Percentiles rank a stretch among this genome's conserved stretches.
phyloP scores from a whole-genome alignment of 1,140 invertebrate genomes.

The Cepaea nemoralis region DNA sequence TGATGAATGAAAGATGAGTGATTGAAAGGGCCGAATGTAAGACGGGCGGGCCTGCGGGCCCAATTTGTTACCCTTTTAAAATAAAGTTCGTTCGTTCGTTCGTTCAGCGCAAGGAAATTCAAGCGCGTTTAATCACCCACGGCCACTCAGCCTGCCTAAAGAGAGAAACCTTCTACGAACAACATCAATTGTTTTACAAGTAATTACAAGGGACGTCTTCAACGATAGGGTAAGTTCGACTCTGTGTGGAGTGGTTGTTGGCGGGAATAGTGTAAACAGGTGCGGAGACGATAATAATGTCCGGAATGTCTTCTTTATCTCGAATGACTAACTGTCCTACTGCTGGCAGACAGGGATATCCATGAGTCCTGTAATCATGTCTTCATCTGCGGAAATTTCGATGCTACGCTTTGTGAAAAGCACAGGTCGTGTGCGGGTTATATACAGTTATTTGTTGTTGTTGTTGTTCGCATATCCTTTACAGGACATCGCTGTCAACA shows the following conservation, averaged over 20 bases:
- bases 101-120: too few species aligned
- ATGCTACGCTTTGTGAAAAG: not conserved
- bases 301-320: not conserved
- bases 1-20: too few species aligned
- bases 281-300: slow-evolving; percentile 8
- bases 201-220: slow-evolving; percentile 13
- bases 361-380: not conserved
- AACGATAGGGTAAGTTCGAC: slow-evolving; percentile 6
- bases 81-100: too few species aligned
- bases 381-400: not conserved
- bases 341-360: not conserved
- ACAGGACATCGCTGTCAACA: not conserved
- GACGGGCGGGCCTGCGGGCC: too few species aligned
- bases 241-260: slow-evolving; percentile 7
- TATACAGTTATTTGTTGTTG: not conserved
- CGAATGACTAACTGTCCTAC: not conserved
- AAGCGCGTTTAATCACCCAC: too few species aligned
- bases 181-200: too few species aligned
- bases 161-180: too few species aligned
- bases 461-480: not conserved
- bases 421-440: too few species aligned
- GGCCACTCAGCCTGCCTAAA: too few species aligned
- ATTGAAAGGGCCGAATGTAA: too few species aligned
- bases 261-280: not conserved
- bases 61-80: too few species aligned